Evolutionary conservation across 2,888 invertebrate species (phyloP).

Genomic region (Nemapogon koenigi): DNA sequence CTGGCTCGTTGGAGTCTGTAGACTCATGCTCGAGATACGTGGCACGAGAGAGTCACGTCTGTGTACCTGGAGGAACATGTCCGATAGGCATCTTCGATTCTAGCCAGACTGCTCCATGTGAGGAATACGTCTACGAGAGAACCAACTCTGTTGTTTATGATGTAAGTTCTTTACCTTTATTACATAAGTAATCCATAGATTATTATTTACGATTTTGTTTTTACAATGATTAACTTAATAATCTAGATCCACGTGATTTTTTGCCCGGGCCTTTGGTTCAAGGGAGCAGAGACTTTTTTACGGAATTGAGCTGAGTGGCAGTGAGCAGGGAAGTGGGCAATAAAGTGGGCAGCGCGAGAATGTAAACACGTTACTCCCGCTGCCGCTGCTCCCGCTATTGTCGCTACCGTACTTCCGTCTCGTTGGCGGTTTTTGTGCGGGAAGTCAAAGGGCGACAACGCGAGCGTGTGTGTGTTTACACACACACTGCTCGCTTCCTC

Average conservation of each 20-base stretch:
- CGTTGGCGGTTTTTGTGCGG: too few relatives aligned
- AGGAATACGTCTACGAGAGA: constrained; percentile 33
- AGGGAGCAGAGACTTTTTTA: too few relatives aligned
- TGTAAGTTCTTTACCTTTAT: constrained; percentile 29
- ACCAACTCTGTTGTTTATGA: constrained; percentile 45
- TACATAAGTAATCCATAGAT: too few relatives aligned
- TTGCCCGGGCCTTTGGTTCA: not conserved
- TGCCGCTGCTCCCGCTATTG: too few relatives aligned
- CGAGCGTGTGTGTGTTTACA: too few relatives aligned
- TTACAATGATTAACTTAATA: not conserved
- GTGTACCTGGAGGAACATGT: constrained; percentile 22
- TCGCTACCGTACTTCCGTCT: too few relatives aligned
- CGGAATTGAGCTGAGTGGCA: too few relatives aligned
- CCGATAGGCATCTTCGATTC: constrained; percentile 30
- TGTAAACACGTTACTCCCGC: too few relatives aligned
- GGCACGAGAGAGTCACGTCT: constrained; percentile 14
- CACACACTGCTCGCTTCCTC: too few relatives aligned
- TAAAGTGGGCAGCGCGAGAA: too few relatives aligned
- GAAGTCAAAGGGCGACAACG: too few relatives aligned
- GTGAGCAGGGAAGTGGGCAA: too few relatives aligned
- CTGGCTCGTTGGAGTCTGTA: constrained; percentile 33
- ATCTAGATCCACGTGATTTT: not conserved
- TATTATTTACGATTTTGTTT: not conserved
- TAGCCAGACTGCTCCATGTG: not conserved
- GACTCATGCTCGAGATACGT: constrained; percentile 44